Evolutionary conservation across 2,113 vertebrate species (phyloP).

Genomic region (Microtus pennsylvanicus): DNA sequence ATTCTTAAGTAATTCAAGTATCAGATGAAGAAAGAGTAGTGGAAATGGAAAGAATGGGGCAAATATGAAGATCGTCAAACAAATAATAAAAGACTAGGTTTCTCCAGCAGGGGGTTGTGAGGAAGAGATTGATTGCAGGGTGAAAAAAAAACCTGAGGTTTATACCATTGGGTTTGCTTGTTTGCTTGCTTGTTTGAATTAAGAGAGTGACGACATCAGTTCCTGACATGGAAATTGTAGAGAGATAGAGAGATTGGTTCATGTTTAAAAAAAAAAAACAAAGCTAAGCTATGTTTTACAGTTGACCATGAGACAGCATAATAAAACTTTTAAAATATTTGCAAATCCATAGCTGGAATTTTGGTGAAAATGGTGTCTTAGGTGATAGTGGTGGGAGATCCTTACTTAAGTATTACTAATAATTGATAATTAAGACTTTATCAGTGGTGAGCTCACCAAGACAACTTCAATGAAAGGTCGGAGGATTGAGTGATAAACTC

Average conservation of each 20-base stretch:
- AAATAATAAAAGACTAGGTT: slow-evolving; percentile 11
- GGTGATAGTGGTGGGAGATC: too few species aligned
- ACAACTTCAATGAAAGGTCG: background rate
- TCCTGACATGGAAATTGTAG: background rate
- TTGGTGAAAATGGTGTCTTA: background rate
- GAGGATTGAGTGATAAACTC: background rate
- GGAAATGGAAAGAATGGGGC: background rate
- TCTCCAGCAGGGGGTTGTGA: background rate
- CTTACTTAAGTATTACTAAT: background rate
- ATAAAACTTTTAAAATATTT: slow-evolving; percentile 35
- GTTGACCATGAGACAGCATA: background rate
- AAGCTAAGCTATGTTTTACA: background rate
- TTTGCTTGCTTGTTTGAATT: background rate
- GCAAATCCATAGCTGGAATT: slow-evolving; percentile 17
- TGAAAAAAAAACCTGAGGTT: background rate
- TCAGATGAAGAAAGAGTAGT: slow-evolving; percentile 4
- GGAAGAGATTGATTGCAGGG: background rate
- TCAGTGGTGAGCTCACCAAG: background rate
- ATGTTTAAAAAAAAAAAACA: background rate
- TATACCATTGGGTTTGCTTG: background rate
- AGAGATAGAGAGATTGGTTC: background rate
- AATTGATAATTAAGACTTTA: background rate
- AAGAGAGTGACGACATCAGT: background rate
- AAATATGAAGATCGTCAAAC: slow-evolving; percentile 41
- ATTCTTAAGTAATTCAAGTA: slow-evolving; percentile 22